Base-by-base conservation (phyloP, 2,113 vertebrate genomes). In the Mandrillus leucophaeus region DNA sequence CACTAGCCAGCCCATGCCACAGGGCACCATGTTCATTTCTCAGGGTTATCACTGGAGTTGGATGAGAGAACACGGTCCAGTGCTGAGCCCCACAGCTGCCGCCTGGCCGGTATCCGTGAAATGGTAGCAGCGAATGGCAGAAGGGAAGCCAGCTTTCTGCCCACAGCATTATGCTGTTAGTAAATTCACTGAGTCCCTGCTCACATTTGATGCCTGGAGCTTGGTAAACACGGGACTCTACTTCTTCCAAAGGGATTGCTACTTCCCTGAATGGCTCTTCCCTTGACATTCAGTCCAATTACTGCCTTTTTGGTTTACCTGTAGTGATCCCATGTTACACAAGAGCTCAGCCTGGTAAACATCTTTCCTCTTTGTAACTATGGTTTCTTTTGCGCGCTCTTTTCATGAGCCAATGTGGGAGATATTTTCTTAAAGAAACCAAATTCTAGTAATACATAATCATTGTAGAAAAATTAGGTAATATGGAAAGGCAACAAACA, bases 121-220 rank as follows among this genome's bases (percentile, higher is more conserved):
- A 25, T 8, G 38, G 64, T 23, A 27, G 64, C 66, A 55, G 83
- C 0, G 1, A 35, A 23, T 30, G 2, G 22, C 32, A 32, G 50
- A 10, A n/a, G 25, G n/a, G 66, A 50, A 48, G 6, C n/a, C 6
- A 2, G 40, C 35, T 72, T 84, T 61, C 88, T 59, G 20, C 50
- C 12, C 1, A 32, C 0, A 45, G n/a, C 32, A 20, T 13, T 2
- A 8, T 3, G 57, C 25, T 2, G 0, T n/a, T 45, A n/a, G 66
- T 20, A 5, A 38, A 45, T 80, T 22, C 45, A 6, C 30, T 0
- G 22, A 20, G 32, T 64, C 57, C 80, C 38, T 8, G 43, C 16
- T 25, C 18, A n/a, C 50, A 8, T 35, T 18, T 14, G 6, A 35
- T 17, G 18, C 17, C 57, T 8, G 3, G 23, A 78, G 50, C 57